phyloP scores from a whole-genome alignment of 2,797 vertebrate species.

The Ficedula albicollis region DNA sequence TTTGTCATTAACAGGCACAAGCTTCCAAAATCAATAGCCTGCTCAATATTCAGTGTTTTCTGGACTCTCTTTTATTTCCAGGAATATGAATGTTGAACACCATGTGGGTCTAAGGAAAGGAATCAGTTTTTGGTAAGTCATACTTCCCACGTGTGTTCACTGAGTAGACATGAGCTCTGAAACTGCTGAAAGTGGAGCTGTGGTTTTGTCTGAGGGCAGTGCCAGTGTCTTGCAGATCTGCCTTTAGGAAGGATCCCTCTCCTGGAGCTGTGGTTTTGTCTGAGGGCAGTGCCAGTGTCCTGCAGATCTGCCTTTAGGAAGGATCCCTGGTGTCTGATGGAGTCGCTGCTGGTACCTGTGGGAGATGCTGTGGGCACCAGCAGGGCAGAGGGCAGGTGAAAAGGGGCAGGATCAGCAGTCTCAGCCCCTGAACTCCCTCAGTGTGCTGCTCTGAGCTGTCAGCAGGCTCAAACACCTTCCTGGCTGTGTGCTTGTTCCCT shows the following conservation, averaged over 20 bases:
- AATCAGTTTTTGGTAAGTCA: not conserved
- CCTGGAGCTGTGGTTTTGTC: not conserved
- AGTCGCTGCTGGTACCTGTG: not conserved
- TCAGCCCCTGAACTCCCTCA: not conserved
- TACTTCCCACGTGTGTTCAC: not conserved
- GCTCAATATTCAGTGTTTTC: not conserved
- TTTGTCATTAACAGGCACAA: not conserved
- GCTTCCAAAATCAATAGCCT: not conserved
- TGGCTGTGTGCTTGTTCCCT: accelerated
- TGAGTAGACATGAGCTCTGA: not conserved
- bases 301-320: not conserved
- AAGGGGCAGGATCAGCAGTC: not conserved
- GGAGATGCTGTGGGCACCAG: not conserved
- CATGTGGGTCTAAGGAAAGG: not conserved
- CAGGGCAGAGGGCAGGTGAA: not conserved
- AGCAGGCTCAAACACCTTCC: not conserved
- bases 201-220: not conserved
- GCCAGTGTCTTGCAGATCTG: not conserved
- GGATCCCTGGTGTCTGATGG: not conserved
- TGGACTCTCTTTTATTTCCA: not conserved
- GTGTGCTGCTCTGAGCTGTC: not conserved
- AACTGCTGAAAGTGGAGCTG: not conserved
- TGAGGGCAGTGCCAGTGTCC: too few species aligned
- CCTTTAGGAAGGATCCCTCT: not conserved
- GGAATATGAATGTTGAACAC: accelerated